Base-by-base conservation (phyloP, 2,113 vertebrate genomes). In the Sapayoa aenigma region DNA sequence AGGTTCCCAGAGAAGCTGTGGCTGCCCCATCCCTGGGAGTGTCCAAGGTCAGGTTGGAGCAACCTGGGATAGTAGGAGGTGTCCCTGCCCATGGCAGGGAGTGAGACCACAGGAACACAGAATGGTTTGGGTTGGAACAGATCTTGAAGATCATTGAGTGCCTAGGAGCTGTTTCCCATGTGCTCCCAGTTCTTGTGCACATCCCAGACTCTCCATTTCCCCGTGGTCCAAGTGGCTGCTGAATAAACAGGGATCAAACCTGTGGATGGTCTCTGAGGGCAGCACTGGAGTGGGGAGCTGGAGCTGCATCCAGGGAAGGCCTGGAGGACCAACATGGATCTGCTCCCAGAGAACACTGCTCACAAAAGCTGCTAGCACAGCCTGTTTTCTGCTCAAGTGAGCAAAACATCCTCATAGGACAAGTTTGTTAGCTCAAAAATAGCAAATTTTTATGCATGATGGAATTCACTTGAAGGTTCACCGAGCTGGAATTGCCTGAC, bases 381-480 rank as follows among this genome's bases (percentile, higher is more conserved):
- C 92, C 94, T 30, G n/a, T 88, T 91, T 96, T 93, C 90, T 94
- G 94, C 92, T 93, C 95, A 42, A 81, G 88, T 9, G 85, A 95
- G 90, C 96, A 66, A 12, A 50, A 53, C 41, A 66, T 41, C 75
- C 95, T 95, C 82, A 3, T 6, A 90, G 94, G 75, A 92, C 35
- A 82, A 58, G 78, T n/a, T 15, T 88, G 92, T 60, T 6, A 78
- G 77, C 81, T 65, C 5, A 62, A 74, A 91, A 91, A 87, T 5
- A 58, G 87, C 73, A 82, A 6, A 85, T 87, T 94, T 65, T 90
- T 85, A 85, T 94, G 96, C 95, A 65, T 69, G 90, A 46, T 88
- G 79, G 28, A 69, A 80, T 69, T 90, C 90, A n/a, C 53, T 85
- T 74, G 88, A 66, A 93, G 92, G 92, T 93, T 46, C 82, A 58